Percentiles rank a stretch among this genome's conserved stretches.
phyloP scores from a whole-genome alignment of 2,888 invertebrate species.

The Netelia fuscicornis region DNA sequence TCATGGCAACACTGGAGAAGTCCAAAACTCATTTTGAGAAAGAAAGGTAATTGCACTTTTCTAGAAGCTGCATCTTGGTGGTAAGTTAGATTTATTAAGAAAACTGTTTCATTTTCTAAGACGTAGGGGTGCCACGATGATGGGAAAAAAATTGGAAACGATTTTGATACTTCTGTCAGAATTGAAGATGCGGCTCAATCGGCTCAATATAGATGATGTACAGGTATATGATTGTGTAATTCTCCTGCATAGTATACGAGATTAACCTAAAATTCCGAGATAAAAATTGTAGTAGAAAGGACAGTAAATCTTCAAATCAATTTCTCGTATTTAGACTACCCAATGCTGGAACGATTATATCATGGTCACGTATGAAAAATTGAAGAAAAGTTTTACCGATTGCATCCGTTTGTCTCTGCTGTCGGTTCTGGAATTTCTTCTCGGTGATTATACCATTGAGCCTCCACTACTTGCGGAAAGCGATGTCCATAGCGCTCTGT shows the following conservation, averaged over 20 bases:
- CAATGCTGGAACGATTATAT: slow-evolving; percentile 91
- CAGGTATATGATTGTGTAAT: slow-evolving; percentile 28
- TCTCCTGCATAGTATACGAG: background rate
- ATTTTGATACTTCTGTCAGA: slow-evolving; percentile 39
- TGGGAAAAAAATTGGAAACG: slow-evolving; percentile 32
- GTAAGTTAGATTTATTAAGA: background rate
- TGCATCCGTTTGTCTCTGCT: slow-evolving; percentile 88
- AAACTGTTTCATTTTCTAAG: slow-evolving; percentile 31
- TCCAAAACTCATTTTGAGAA: slow-evolving; percentile 39
- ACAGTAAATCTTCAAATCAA: background rate
- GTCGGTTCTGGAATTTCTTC: slow-evolving; percentile 87
- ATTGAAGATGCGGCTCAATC: slow-evolving; percentile 32
- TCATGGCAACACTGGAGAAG: slow-evolving; percentile 40
- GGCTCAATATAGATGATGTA: slow-evolving; percentile 21
- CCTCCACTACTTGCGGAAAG: slow-evolving; percentile 37
- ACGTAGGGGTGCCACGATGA: background rate
- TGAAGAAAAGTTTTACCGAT: slow-evolving; percentile 90
- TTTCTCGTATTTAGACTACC: slow-evolving; percentile 87
- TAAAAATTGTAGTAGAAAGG: background rate
- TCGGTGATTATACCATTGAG: slow-evolving; percentile 85
- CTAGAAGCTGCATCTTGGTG: background rate
- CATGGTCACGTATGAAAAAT: slow-evolving; percentile 89
- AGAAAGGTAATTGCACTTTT: slow-evolving; percentile 32
- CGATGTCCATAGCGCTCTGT: slow-evolving; percentile 3
- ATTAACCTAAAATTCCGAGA: background rate